Evolutionary conservation across 2,797 vertebrate genomes (phyloP).

Genomic region (Tamandua tetradactyla): DNA sequence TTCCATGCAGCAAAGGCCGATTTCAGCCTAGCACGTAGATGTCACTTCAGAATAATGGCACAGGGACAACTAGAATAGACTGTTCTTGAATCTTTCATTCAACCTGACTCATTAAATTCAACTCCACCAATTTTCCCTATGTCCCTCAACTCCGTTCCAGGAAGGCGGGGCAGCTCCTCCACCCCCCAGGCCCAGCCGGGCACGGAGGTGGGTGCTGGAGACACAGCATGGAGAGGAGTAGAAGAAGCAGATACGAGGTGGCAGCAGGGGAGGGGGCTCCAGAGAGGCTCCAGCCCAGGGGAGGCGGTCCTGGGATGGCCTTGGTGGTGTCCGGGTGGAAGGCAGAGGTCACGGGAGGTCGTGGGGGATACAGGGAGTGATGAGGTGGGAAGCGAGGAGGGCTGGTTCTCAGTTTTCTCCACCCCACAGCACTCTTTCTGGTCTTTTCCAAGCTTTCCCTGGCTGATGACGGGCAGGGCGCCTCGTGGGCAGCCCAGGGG

Average conservation of each 20-base stretch:
- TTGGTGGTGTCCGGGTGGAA: neutral
- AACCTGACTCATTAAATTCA: neutral
- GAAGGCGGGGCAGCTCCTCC: neutral
- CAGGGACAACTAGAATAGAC: neutral
- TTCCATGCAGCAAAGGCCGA: accelerated
- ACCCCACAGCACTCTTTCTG: neutral
- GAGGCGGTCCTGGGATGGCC: neutral
- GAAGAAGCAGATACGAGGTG: too few relatives aligned
- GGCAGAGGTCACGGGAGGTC: neutral
- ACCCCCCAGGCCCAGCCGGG: neutral
- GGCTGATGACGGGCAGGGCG: too few relatives aligned
- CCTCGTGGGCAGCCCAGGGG: neutral
- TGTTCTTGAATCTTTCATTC: neutral
- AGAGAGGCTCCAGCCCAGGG: neutral
- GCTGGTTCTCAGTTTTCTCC: neutral
- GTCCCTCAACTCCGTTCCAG: neutral
- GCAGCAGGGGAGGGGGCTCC: neutral
- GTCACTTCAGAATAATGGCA: neutral
- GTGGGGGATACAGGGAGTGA: neutral
- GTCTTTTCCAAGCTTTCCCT: too few relatives aligned
- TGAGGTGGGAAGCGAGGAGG: neutral
- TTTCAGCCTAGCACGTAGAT: neutral
- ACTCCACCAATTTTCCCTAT: neutral
- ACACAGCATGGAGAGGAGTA: neutral
- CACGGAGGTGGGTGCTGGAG: neutral